Evolutionary conservation across 2,113 vertebrate genomes (phyloP), one percentile per base, ranked within the genome.

Genomic region (Phaethornis superciliosus): DNA sequence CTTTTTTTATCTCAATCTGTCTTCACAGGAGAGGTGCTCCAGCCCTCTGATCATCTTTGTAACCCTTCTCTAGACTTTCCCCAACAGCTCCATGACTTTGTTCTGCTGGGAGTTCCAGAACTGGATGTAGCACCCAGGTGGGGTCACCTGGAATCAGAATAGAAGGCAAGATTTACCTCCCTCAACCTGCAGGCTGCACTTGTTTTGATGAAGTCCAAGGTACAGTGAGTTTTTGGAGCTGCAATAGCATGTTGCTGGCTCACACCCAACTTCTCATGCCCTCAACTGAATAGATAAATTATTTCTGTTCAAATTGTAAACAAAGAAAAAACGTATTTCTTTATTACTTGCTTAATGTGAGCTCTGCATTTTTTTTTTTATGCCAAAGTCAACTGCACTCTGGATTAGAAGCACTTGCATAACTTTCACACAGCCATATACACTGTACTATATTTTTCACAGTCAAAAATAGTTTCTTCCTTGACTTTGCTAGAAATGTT

Each of bases 161-260:
- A 86, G 23, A 52, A n/a, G 20, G 21, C 3, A 1, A 89, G 9
- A 37, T 14, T 58, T 23, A 40, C 3, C 12, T 54, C 17, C 20
- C n/a, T 59, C 0, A 0, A 15, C 8, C 23, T 67, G 9, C 37
- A 52, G 44, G 15, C 3, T 20, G 22, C 0, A 0, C 4, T 51
- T 9, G 42, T 51, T 40, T 23, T 15, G 11, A 55, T 28, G 12
- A 18, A 70, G 55, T 10, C 46, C 18, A 20, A 33, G 33, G 7
- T 22, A 49, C 0, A 0, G 9, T 0, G 23, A 18, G 13, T 11
- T 54, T 85, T 72, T 80, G 24, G 30, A 15, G 33, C 9, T 74
- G 22, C 9, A 44, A 71, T 42, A 2, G 15, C 52, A 37, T 42
- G 58, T 27, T 63, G 7, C 2, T 5, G 5, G 23, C 9, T 92